Conservation (phyloP, 2,797 vertebrate species). For the Discoglossus pictus region DNA sequence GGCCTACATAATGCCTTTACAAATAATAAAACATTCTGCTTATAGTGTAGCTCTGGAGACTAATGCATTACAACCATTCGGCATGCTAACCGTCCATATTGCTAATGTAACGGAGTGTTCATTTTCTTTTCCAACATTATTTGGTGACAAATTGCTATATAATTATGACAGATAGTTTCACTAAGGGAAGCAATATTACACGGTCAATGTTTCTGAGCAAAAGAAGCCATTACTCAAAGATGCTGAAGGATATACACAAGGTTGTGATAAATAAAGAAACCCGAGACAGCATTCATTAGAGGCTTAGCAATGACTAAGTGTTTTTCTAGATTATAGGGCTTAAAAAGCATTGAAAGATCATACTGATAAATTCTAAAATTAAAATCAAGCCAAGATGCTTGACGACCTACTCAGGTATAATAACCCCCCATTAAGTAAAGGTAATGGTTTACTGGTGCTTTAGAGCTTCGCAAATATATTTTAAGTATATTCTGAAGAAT, state of each 20-base stretch:
- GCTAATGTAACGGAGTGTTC: too few species aligned
- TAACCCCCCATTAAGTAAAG: too few species aligned
- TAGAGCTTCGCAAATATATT: too few species aligned
- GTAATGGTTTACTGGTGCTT: too few species aligned
- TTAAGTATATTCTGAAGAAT: too few species aligned
- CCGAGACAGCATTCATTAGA: neutral
- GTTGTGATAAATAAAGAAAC: neutral
- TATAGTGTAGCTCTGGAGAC: neutral
- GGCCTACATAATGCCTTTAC: too few species aligned
- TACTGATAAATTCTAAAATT: too few species aligned
- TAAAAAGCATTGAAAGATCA: too few species aligned
- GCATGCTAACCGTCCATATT: neutral
- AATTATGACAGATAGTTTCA: slow-evolving; percentile 9
- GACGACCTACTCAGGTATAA: too few species aligned
- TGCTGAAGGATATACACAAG: neutral
- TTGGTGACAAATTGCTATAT: neutral
- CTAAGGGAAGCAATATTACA: slow-evolving; percentile 3
- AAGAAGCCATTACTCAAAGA: slow-evolving; percentile 2
- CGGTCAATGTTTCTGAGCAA: neutral
- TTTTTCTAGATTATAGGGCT: too few species aligned
- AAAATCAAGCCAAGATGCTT: too few species aligned
- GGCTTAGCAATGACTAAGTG: neutral
- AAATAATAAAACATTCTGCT: neutral
- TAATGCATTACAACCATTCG: neutral
- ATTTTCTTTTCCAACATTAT: neutral